Base-by-base conservation (phyloP, 2,888 invertebrate species). In the Diplolepis rosae region DNA sequence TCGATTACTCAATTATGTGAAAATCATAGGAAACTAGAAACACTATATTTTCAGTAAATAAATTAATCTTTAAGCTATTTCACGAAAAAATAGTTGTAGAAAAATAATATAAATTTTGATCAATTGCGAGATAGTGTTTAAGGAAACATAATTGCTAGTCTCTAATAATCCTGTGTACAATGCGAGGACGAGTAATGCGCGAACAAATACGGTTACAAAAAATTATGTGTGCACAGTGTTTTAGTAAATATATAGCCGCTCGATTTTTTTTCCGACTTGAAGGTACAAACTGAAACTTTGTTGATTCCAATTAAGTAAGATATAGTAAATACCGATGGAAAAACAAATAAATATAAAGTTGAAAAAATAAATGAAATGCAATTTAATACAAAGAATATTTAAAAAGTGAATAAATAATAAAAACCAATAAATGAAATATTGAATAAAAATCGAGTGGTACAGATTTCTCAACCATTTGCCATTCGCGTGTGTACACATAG, bases 141-240 rank as follows among this genome's bases (percentile, higher is more conserved):
- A 56, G 61, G 61, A 61, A 61, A 61, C 54, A 18, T 39, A 61
- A 39, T 61, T 61, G 39, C 61, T 61, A 61, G 61, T 61, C 61
- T 39, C n/a, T 61, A 39, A 61, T 61, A n/a, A 28, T 18, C 48
- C 22, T 52, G 52, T 52, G 27, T 52, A 52, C 27, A 27, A 11
- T 52, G 15, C 15, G 27, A 27, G 9, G 28, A 35, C 3, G 22
- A 48, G 22, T 18, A 56, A 54, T n/a, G n/a, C n/a, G 30, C 32
- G 32, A 56, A 22, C 22, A 35, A 56, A 56, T 54, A 30, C 30
- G 15, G 6, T 54, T 30, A 13, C n/a, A 15, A 15, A 45, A n/a
- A 28, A 35, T 32, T 39, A 22, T 56, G 35, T 48, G 28, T 52
- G 15, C 28, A 50, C 27, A 13, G n/a, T 39, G 9, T 28, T 28